Conservation (phyloP, 2,797 vertebrate species). For the Staurois parvus region DNA sequence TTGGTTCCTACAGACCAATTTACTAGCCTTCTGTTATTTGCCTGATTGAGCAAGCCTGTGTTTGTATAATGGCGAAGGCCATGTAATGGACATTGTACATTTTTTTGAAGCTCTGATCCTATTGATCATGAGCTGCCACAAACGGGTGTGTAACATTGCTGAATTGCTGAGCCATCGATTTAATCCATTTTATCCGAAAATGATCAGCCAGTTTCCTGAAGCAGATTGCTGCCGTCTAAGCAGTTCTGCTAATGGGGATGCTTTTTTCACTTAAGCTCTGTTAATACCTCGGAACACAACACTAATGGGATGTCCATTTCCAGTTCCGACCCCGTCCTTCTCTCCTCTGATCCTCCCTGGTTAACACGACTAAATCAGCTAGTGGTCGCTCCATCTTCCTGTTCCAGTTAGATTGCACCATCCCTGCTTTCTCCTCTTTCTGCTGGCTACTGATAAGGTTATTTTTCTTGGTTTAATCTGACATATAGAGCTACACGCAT, state of each 20-base stretch:
- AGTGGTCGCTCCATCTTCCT: neutral
- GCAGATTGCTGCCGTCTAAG: conserved; percentile 9
- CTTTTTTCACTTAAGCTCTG: conserved; percentile 10
- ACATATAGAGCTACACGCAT: neutral
- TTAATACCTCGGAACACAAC: conserved; percentile 12
- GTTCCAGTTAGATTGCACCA: neutral
- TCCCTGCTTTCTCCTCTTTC: neutral
- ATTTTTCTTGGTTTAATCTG: neutral
- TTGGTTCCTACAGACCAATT: too few relatives aligned
- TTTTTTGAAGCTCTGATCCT: neutral
- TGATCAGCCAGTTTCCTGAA: conserved; percentile 26
- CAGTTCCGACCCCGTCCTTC: neutral
- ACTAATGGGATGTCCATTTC: conserved; percentile 31
- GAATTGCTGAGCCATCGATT: conserved; percentile 6
- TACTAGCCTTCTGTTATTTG: neutral
- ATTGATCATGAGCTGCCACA: neutral
- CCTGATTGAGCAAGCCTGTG: too few relatives aligned
- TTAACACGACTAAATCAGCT: neutral
- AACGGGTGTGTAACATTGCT: neutral
- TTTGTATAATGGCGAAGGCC: too few relatives aligned
- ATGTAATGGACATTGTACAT: neutral
- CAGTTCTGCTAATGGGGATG: conserved; percentile 20
- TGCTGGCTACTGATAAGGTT: conserved; percentile 6
- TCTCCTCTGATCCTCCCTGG: conserved; percentile 16
- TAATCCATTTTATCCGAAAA: conserved; percentile 1